Conservation (phyloP, 2,888 invertebrate genomes). For the Tipula helvola region DNA sequence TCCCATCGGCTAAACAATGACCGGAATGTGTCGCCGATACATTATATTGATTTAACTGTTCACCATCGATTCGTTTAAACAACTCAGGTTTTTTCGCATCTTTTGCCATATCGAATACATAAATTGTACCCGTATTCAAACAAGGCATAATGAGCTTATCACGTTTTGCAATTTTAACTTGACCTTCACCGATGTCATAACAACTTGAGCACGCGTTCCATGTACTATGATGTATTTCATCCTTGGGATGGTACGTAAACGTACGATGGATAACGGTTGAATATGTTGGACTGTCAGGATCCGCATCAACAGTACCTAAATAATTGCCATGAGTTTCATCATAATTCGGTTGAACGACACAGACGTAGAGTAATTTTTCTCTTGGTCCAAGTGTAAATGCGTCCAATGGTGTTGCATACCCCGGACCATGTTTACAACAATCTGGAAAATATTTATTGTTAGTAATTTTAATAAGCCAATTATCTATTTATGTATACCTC, state of each 20-base stretch:
- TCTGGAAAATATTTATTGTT: background rate
- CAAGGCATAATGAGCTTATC: constrained; percentile 74
- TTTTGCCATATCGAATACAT: constrained; percentile 66
- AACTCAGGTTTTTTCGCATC: constrained; percentile 60
- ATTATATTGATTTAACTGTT: constrained; percentile 60
- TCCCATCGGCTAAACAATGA: constrained; percentile 85
- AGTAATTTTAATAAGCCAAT: background rate
- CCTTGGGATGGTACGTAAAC: constrained; percentile 59
- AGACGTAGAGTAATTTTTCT: constrained; percentile 81
- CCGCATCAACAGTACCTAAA: constrained; percentile 81
- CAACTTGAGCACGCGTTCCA: constrained; percentile 98
- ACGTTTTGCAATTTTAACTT: constrained; percentile 41
- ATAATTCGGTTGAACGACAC: constrained; percentile 66
- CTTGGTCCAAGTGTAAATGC: constrained; percentile 72
- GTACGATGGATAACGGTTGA: constrained; percentile 81
- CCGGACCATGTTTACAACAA: constrained; percentile 45
- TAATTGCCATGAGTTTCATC: constrained; percentile 64
- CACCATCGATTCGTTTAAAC: constrained; percentile 59
- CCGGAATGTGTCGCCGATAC: constrained; percentile 85
- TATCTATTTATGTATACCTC: background rate
- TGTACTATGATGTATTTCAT: constrained; percentile 91
- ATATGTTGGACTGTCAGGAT: constrained; percentile 74
- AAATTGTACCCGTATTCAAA: constrained; percentile 69
- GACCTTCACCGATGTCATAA: constrained; percentile 38
- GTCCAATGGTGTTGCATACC: constrained; percentile 64